phyloP scores from a whole-genome alignment of 2,113 vertebrate genomes.

The Ptychochromis oligacanthus region DNA sequence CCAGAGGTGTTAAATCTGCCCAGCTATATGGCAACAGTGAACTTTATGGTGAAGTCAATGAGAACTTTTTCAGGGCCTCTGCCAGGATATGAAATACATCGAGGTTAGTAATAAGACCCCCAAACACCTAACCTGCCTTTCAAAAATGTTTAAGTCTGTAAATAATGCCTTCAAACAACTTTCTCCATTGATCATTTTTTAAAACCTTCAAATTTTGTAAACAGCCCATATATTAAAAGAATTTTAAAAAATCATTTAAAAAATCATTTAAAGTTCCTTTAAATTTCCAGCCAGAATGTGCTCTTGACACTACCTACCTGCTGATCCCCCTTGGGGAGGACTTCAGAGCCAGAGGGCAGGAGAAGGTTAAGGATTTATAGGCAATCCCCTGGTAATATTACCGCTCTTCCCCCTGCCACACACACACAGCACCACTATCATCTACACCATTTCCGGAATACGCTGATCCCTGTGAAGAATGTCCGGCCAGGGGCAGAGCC shows the following conservation, averaged over 20 bases:
- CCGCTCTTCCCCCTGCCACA: slow-evolving; percentile 14
- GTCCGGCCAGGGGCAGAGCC: slow-evolving; percentile 48
- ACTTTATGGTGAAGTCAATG: not conserved
- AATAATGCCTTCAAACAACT: no score
- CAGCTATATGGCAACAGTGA: slow-evolving; percentile 31
- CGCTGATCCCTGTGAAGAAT: slow-evolving; percentile 59
- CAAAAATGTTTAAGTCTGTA: not conserved
- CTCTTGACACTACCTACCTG: not conserved
- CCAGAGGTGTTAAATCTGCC: slow-evolving; percentile 42
- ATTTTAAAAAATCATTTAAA: no score
- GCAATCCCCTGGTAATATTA: slow-evolving; percentile 63
- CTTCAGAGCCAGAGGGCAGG: slow-evolving; percentile 51
- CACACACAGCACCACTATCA: slow-evolving; percentile 1
- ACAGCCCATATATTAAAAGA: not conserved
- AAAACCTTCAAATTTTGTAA: not conserved
- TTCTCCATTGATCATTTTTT: not conserved
- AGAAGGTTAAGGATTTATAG: slow-evolving; percentile 64
- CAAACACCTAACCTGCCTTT: not conserved
- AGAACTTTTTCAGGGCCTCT: not conserved
- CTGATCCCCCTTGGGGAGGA: slow-evolving; percentile 26
- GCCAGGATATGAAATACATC: not conserved
- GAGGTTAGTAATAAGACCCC: not conserved
- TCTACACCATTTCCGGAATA: slow-evolving; percentile 48
- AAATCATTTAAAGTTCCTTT: not conserved
- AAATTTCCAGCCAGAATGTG: not conserved